Evolutionary conservation across 1,140 invertebrate species (phyloP).

Genomic region (Pollicipes pollicipes): DNA sequence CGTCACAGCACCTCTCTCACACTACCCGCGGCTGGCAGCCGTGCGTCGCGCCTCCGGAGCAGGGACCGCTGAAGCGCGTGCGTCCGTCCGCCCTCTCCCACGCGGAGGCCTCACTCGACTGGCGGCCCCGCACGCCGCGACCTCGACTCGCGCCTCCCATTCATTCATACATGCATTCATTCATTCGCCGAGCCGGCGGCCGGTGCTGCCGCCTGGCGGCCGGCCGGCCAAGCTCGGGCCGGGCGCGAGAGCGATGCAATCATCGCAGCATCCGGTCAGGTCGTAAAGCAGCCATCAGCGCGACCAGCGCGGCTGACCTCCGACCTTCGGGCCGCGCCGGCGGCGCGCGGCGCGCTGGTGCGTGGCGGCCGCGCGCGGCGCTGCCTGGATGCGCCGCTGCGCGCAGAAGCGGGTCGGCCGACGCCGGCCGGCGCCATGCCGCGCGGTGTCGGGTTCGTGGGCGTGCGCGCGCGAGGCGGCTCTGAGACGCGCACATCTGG

Average conservation of each 20-base stretch:
- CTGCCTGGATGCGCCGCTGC: no score
- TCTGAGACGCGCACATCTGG: no score
- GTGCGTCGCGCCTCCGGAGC: no score
- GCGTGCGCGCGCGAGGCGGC: neutral
- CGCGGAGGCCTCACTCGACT: neutral
- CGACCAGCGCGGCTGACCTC: neutral
- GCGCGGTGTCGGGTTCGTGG: neutral
- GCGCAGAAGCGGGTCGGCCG: no score
- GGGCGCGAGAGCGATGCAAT: neutral
- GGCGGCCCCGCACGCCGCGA: neutral
- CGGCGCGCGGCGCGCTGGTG: no score
- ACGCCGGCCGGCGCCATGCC: neutral
- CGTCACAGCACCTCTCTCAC: no score
- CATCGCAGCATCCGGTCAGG: neutral
- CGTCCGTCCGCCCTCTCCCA: neutral
- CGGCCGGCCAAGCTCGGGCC: neutral
- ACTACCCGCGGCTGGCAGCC: no score
- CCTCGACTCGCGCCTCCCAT: neutral
- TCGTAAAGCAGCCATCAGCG: neutral
- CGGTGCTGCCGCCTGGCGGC: neutral
- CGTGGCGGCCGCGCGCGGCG: no score
- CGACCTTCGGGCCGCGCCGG: neutral
- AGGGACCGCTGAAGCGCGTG: no score
- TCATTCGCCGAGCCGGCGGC: neutral
- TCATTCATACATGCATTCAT: constrained; percentile 2